A percentile compares a stretch with the other conserved stretches of the same genome.
Conservation (phyloP, 2,888 invertebrate genomes). For the Oithona nana region DNA sequence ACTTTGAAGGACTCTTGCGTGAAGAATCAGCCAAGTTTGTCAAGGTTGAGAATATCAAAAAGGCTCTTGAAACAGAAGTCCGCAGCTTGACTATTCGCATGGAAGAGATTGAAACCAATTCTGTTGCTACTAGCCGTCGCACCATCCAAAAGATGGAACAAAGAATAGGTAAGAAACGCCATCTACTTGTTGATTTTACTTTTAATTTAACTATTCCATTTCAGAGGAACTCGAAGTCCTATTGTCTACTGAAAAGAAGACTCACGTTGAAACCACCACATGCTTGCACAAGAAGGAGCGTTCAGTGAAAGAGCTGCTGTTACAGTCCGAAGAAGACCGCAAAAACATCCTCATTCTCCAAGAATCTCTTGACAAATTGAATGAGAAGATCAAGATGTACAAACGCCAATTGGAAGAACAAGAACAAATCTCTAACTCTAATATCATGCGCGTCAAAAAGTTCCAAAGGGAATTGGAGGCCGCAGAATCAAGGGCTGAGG, state of each 20-base stretch:
- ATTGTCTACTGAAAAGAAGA: constrained; percentile 86
- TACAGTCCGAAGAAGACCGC: constrained; percentile 89
- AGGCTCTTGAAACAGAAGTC: constrained; percentile 89
- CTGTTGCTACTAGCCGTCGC: constrained; percentile 85
- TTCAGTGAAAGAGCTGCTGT: constrained; percentile 80
- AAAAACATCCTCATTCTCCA: constrained; percentile 82
- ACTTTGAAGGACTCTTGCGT: constrained; percentile 77
- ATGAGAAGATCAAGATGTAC: constrained; percentile 57
- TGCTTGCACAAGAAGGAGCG: constrained; percentile 96
- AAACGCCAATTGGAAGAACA: constrained; percentile 88
- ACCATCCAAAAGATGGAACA: constrained; percentile 95
- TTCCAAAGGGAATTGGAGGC: constrained; percentile 97
- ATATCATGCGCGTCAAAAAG: constrained; percentile 83
- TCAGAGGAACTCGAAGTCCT: constrained; percentile 49
- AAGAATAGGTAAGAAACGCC: no score
- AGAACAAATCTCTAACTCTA: constrained; percentile 78
- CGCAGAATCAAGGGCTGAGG: constrained; percentile 41
- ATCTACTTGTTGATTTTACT: no score
- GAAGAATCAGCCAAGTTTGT: constrained; percentile 92
- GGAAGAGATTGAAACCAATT: constrained; percentile 91
- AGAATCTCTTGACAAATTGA: constrained; percentile 24
- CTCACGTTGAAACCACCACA: constrained; percentile 91
- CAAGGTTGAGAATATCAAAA: constrained; percentile 92
- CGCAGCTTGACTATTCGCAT: constrained; percentile 80
- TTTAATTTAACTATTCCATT: no score